phyloP scores from a whole-genome alignment of 1,140 invertebrate genomes.

The Drosophila subpulchrella region DNA sequence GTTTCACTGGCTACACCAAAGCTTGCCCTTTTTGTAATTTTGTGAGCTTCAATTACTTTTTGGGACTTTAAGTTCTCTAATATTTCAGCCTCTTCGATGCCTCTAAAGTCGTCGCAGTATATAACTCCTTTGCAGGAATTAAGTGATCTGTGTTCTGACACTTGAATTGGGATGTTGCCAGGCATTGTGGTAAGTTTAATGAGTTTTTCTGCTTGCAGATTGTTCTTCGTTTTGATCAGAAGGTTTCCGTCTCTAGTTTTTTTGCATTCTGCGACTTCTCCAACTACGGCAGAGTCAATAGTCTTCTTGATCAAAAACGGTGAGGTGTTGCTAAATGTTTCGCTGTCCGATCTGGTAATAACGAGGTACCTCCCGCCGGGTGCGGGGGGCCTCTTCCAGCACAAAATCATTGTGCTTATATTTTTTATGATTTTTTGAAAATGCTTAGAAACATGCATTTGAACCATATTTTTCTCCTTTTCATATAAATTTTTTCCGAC shows the following conservation, averaged over 20 bases:
- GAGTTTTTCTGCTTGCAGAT: neutral
- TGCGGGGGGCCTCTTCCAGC: no score
- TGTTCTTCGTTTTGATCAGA: neutral
- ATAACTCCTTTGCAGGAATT: constrained; percentile 1
- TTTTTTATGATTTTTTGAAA: no score
- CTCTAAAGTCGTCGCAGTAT: constrained; percentile 1
- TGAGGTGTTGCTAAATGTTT: no score
- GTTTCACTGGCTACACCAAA: neutral
- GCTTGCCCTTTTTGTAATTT: neutral
- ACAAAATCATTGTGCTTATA: no score
- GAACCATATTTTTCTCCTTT: no score
- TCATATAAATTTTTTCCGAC: no score
- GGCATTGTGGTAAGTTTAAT: neutral
- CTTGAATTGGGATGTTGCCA: neutral
- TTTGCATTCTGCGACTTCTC: neutral
- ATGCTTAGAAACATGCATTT: no score
- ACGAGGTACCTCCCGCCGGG: no score
- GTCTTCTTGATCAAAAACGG: neutral
- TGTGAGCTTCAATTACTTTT: neutral
- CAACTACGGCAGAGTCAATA: neutral
- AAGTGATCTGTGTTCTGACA: neutral
- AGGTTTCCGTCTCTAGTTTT: neutral
- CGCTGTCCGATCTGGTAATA: no score
- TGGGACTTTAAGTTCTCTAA: neutral
- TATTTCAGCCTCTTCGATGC: constrained; percentile 1